Base-by-base conservation (phyloP, 2,113 vertebrate species). In the Astatotilapia flaviijosephi region DNA sequence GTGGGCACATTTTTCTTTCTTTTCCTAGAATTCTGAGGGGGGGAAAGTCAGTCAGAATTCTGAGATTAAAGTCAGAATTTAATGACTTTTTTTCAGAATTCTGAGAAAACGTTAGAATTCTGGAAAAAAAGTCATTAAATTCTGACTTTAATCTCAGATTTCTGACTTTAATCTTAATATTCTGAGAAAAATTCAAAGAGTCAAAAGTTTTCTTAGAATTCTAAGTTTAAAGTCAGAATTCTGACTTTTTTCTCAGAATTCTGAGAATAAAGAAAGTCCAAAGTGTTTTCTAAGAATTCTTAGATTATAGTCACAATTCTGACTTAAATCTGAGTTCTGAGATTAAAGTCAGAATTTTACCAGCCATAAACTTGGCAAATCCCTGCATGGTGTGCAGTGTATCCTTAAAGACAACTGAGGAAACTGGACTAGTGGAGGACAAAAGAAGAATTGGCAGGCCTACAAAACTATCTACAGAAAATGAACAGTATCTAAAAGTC, bases 401-500 rank as follows among this genome's bases (percentile, higher is more conserved):
- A 6, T 70, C n/a, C 21, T 10, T 23, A 15, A 70, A 70, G 13
- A 70, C 15, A 70, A 70, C 13, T 10, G 21, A 15, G 5, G 13
- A 42, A 23, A 23, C 65, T 70, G 37, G 8, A 42, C 37, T 42
- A 42, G 65, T 6, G 19, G 35, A 70, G 65, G n/a, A 42, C 65
- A 42, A 42, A 70, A 23, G 65, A 70, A 42, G 65, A 42, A 73
- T 15, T 45, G 37, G 7, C 13, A 45, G 13, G 5, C 21, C 65
- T 45, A 26, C 13, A 23, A 73, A 42, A 42, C 5, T 23, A 26
- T 23, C 37, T 70, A 42, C n/a, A 70, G 37, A 42, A 70, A 23
- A 45, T 70, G 37, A 42, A 70, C 12, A 70, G 65, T 9, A 73
- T 73, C 37, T 73, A 42, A 73, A 45, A 73, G 37, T 26, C 21